Percentiles rank a stretch among this genome's conserved stretches.
phyloP scores from a whole-genome alignment of 2,113 vertebrate species.

The Toxotes jaculatrix region DNA sequence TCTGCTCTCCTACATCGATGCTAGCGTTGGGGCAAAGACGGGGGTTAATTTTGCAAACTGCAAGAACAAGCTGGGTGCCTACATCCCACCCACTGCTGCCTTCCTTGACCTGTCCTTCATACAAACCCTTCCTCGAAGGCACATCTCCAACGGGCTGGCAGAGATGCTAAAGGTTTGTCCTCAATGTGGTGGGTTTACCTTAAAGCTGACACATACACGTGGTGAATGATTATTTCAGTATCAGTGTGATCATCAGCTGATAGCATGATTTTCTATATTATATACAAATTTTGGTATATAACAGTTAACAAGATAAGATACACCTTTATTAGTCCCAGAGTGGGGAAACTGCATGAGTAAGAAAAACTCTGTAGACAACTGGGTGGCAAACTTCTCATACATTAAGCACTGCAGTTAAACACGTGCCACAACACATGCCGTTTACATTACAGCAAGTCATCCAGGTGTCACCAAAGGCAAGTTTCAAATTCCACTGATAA shows the following conservation, averaged over 20 bases:
- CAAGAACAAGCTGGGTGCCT: constrained; percentile 89
- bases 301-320: no score
- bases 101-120: constrained; percentile 88
- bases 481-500: background rate
- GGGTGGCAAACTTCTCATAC: no score
- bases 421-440: no score
- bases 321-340: no score
- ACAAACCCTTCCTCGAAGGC: constrained; percentile 83
- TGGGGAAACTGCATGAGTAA: no score
- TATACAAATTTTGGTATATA: background rate
- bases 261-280: no score
- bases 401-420: background rate
- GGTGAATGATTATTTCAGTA: background rate
- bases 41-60: constrained; percentile 89
- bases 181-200: background rate
- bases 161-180: constrained; percentile 87
- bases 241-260: background rate
- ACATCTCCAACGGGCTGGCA: constrained; percentile 88
- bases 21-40: constrained; percentile 87
- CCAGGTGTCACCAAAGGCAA: background rate
- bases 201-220: background rate
- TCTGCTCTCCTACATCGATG: constrained; percentile 87
- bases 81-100: constrained; percentile 83
- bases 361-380: no score
- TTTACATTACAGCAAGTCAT: background rate